phyloP scores from a whole-genome alignment of 1,140 invertebrate genomes.

The Ceratoteleas bidentatus region DNA sequence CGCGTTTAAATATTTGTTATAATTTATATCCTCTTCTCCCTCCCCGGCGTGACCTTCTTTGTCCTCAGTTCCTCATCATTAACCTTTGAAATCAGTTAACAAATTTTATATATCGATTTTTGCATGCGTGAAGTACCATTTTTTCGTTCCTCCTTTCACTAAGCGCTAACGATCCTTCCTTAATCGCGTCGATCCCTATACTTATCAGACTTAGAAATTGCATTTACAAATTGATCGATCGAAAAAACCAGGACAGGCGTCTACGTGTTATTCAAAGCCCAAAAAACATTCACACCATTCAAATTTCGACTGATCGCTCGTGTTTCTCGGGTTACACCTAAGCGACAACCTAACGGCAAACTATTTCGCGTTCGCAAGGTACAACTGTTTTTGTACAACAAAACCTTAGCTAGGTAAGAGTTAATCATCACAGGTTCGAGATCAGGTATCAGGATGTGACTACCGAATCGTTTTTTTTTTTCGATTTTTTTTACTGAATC shows the following conservation, averaged over 20 bases:
- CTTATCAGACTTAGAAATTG: conserved; percentile 46
- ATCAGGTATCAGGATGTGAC: conserved; percentile 73
- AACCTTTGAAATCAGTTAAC: conserved; percentile 33
- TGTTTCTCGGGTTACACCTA: conserved; percentile 7
- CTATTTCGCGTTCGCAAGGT: conserved; percentile 61
- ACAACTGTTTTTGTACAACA: conserved; percentile 68
- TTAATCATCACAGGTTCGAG: conserved; percentile 74
- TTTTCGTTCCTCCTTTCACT: neutral
- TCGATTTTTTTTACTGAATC: conserved; percentile 19
- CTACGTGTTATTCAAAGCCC: conserved; percentile 5
- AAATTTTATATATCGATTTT: conserved; percentile 43
- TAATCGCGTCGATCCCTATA: conserved; percentile 13
- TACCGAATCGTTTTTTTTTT: conserved; percentile 55
- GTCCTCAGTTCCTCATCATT: conserved; percentile 18
- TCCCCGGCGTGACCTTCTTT: neutral
- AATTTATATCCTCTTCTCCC: neutral
- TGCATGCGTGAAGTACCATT: conserved; percentile 56
- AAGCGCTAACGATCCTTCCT: conserved; percentile 26
- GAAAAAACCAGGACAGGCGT: neutral
- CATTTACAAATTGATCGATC: conserved; percentile 15
- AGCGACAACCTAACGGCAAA: conserved; percentile 45
- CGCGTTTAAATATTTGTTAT: conserved; percentile 28
- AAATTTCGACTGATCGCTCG: neutral
- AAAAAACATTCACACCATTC: neutral
- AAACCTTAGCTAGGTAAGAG: conserved; percentile 68